Evolutionary conservation across 2,113 vertebrate genomes (phyloP).

Genomic region (Charina bottae): DNA sequence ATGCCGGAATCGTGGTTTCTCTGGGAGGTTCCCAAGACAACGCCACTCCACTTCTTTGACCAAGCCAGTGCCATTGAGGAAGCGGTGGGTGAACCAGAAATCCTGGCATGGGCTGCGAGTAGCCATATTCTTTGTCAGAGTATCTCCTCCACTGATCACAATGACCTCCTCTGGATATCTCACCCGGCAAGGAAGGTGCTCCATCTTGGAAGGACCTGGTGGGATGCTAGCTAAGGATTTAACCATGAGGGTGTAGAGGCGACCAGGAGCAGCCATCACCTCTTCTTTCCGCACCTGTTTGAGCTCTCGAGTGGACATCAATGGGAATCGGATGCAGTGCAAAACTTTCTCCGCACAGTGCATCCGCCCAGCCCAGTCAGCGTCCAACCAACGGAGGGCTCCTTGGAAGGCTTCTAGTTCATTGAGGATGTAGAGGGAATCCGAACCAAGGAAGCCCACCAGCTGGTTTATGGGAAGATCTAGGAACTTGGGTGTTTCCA

Average conservation of each 20-base stretch:
- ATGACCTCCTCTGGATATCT: constrained; percentile 78
- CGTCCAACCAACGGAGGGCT: constrained; percentile 81
- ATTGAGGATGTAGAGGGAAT: constrained; percentile 79
- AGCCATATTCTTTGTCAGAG: constrained; percentile 75
- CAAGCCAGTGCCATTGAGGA: constrained; percentile 81
- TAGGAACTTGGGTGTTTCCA: constrained; percentile 77
- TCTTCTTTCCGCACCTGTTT: constrained; percentile 80
- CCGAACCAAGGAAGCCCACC: constrained; percentile 74
- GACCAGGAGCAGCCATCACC: constrained; percentile 67
- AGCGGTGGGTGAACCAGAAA: constrained; percentile 86
- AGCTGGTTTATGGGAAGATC: constrained; percentile 79
- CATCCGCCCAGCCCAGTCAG: constrained; percentile 72
- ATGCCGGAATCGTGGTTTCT: constrained; percentile 84
- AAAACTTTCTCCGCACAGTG: constrained; percentile 75
- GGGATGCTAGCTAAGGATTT: constrained; percentile 66
- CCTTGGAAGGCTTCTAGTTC: constrained; percentile 85
- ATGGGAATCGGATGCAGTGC: constrained; percentile 83
- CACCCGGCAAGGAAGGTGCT: constrained; percentile 70
- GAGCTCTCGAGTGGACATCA: constrained; percentile 90
- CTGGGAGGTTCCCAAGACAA: constrained; percentile 80
- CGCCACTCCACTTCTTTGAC: constrained; percentile 88
- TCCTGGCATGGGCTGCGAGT: constrained; percentile 74
- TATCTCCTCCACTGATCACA: constrained; percentile 86
- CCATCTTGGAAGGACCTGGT: constrained; percentile 59
- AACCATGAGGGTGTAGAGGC: constrained; percentile 55